phyloP scores from a whole-genome alignment of 1,140 invertebrate genomes.

The Antheraea mylitta region DNA sequence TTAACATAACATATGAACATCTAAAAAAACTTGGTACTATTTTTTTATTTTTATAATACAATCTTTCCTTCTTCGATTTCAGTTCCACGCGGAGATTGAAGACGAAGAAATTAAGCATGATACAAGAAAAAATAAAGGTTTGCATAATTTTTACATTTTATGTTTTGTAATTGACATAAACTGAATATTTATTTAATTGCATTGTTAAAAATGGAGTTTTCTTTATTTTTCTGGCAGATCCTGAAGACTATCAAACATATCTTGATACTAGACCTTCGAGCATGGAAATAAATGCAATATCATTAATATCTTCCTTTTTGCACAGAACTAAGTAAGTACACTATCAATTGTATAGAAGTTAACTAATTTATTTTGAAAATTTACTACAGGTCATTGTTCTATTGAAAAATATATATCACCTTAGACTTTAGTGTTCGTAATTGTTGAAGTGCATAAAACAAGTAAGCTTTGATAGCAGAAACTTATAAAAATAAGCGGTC shows the following conservation, averaged over 20 bases:
- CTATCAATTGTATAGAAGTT: neutral
- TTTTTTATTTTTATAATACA: neutral
- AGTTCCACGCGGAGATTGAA: conserved; percentile 86
- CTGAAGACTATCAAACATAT: conserved; percentile 82
- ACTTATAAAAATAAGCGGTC: no score
- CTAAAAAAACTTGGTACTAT: no score
- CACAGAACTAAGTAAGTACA: conserved; percentile 78
- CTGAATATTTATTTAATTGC: no score
- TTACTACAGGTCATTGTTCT: no score
- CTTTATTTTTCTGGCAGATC: conserved; percentile 57
- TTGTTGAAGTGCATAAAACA: no score
- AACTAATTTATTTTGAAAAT: no score
- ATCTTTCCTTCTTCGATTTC: conserved; percentile 30
- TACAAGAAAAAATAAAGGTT: neutral
- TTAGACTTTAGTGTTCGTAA: no score
- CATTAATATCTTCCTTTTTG: conserved; percentile 80
- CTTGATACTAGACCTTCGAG: conserved; percentile 81
- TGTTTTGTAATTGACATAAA: neutral
- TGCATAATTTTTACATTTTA: neutral
- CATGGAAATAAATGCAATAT: conserved; percentile 85
- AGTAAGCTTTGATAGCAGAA: no score
- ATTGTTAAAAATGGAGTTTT: neutral
- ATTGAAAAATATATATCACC: no score
- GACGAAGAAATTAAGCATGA: conserved; percentile 30
- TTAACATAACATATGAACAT: conserved; percentile 7